These are phyloP conservation scores for Musca domestica DNA, from an alignment of 1,140 invertebrate species.

Conservation along the genomic window DNA sequence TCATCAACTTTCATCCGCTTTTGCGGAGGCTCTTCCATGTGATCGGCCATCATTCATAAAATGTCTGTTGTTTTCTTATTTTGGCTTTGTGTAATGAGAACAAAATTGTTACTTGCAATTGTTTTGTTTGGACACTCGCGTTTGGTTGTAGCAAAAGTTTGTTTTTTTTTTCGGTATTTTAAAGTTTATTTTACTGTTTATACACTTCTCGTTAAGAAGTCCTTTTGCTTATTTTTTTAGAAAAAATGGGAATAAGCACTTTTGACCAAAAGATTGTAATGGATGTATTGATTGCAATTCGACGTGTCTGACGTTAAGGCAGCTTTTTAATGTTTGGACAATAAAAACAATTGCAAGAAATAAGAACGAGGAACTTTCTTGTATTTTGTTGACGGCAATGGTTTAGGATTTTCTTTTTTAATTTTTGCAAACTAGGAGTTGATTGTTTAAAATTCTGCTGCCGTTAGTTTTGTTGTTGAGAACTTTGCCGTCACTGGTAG, in stretches of 20 bases:
- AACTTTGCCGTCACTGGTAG: background rate
- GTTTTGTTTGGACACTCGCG: background rate
- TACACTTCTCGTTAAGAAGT: too few relatives aligned
- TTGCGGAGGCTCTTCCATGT: slow-evolving; percentile 90
- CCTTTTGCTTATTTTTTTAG: too few relatives aligned
- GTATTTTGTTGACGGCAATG: slow-evolving; percentile 9
- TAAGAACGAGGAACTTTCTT: slow-evolving; percentile 18
- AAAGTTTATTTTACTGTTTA: background rate
- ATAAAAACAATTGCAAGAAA: too few relatives aligned
- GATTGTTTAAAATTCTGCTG: background rate
- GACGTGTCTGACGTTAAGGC: too few relatives aligned
- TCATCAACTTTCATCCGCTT: slow-evolving; percentile 89
- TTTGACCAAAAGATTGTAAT: too few relatives aligned
- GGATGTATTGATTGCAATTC: too few relatives aligned
- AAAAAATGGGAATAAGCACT: too few relatives aligned
- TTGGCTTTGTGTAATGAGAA: slow-evolving; percentile 1
- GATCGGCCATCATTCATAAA: slow-evolving; percentile 75
- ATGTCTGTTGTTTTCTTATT: slow-evolving; percentile 17
- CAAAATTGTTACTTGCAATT: slow-evolving; percentile 3
- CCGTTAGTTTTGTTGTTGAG: slow-evolving; percentile 15
- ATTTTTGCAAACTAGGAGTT: background rate
- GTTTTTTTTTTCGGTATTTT: background rate
- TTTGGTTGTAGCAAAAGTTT: too few relatives aligned
- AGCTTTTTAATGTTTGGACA: too few relatives aligned
- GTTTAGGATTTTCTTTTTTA: background rate